Evolutionary conservation across 2,888 invertebrate genomes (phyloP), one percentile per base, ranked within the genome.

Genomic region (Apeira syringaria): DNA sequence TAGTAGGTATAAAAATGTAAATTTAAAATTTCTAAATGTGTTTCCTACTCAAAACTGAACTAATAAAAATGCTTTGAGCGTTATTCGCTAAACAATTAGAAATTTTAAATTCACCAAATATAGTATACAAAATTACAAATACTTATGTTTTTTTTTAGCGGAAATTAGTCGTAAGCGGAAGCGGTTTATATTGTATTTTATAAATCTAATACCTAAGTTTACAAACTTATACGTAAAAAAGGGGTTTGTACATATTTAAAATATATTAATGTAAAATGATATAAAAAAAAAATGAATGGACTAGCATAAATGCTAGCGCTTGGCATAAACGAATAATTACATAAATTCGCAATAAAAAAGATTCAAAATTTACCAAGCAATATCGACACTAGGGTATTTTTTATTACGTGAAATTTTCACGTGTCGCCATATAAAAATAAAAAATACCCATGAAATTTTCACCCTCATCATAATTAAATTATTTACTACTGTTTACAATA

Each of bases 161-260:
- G 32, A 53, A 61, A 55, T 47, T 35, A 48, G 37, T 53, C n/a
- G 25, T 60, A 60, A 42, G 70, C 68, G 31, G 31, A 64, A 68
- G 73, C 69, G 37, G 44, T 50, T 50, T 47, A 47, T 35, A 42
- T 59, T 53, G 46, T 46, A 54, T 54, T n/a, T n/a, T 53, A 54
- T 47, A 62, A 57, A 53, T 53, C 56, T 71, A 72, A 50, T 49
- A 53, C 57, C 55, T 57, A 64, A 50, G 40, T 57, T 47, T 47
- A 55, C 46, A 49, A 29, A 31, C 26, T 56, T 43, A 61, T 56
- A 54, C 52, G 61, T 64, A 64, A 46, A 57, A 61, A 63, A 53
- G 17, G 1, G 35, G 44, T 49, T 49, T 62, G 50, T 54, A 62
- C 29, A 46, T 31, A 38, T 13, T 38, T 36, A 22, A 37, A 32